Percentiles rank a stretch among this genome's conserved stretches.
These are phyloP conservation scores for Aphis gossypii DNA, from an alignment of 1,140 invertebrate genomes.

Conservation along the genomic window DNA sequence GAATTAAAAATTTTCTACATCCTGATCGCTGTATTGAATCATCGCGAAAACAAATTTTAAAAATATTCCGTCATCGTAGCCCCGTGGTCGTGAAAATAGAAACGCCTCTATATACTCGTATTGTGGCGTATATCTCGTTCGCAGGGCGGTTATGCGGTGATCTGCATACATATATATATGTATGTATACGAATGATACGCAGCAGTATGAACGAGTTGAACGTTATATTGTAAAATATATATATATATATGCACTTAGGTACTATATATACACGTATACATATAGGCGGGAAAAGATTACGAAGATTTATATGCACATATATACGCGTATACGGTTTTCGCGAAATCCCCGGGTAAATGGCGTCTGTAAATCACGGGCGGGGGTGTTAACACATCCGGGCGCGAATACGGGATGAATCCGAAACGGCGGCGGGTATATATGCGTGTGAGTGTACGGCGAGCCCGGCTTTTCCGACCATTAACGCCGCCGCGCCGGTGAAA, in stretches of 20 bases:
- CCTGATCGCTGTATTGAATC: neutral
- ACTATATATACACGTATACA: neutral
- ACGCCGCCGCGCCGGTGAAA: conserved; percentile 49
- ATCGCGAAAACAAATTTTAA: neutral
- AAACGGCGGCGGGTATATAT: neutral
- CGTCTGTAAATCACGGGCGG: conserved; percentile 44
- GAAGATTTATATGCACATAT: neutral
- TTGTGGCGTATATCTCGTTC: neutral
- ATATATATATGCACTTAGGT: neutral
- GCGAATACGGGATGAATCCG: conserved; percentile 51
- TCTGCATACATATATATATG: neutral
- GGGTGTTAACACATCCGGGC: conserved; percentile 50
- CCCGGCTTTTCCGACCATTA: conserved; percentile 33
- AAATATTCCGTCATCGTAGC: neutral
- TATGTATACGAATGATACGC: neutral
- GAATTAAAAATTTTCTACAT: no score
- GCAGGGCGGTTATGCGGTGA: neutral
- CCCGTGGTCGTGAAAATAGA: neutral
- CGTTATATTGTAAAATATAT: neutral
- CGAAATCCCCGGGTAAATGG: conserved; percentile 50
- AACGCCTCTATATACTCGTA: no score
- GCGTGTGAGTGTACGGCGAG: neutral
- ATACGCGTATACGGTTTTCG: neutral
- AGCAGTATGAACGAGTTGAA: neutral
- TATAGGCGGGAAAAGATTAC: conserved; percentile 2